These are phyloP conservation scores for Gari tellinella DNA, from an alignment of 2,888 invertebrate genomes.

Conservation along the genomic window DNA sequence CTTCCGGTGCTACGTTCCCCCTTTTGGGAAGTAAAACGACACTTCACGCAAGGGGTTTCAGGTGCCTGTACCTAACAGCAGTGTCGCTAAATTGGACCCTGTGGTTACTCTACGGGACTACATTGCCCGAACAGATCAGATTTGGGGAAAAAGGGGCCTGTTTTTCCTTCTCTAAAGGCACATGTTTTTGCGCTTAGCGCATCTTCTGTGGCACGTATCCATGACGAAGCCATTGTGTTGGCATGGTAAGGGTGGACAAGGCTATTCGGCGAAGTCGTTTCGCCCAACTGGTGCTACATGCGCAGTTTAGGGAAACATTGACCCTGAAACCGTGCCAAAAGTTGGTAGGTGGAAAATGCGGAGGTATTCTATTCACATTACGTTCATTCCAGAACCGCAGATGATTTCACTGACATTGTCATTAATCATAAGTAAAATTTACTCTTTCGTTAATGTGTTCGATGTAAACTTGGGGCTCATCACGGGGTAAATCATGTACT, in stretches of 20 bases:
- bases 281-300: conserved; percentile 18
- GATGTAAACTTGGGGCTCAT: no score
- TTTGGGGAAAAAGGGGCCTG: neutral
- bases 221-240: conserved; percentile 12
- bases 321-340: conserved; percentile 10
- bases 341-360: conserved; percentile 16
- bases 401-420: conserved; percentile 6
- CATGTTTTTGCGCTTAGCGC: neutral
- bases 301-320: neutral
- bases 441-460: no score
- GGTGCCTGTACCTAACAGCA: neutral
- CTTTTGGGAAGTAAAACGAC: conserved; percentile 8
- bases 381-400: conserved; percentile 11
- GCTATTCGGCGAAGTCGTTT: conserved; percentile 13
- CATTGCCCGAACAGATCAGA: neutral
- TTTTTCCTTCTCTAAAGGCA: neutral
- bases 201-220: neutral
- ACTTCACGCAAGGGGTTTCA: conserved; percentile 10
- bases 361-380: conserved; percentile 16
- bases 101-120: conserved; percentile 6
- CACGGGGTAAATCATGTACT: no score
- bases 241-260: conserved; percentile 13
- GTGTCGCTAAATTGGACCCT: conserved; percentile 4
- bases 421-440: neutral
- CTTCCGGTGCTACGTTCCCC: neutral